phyloP scores from a whole-genome alignment of 2,888 invertebrate genomes.

The Plebejus argus region DNA sequence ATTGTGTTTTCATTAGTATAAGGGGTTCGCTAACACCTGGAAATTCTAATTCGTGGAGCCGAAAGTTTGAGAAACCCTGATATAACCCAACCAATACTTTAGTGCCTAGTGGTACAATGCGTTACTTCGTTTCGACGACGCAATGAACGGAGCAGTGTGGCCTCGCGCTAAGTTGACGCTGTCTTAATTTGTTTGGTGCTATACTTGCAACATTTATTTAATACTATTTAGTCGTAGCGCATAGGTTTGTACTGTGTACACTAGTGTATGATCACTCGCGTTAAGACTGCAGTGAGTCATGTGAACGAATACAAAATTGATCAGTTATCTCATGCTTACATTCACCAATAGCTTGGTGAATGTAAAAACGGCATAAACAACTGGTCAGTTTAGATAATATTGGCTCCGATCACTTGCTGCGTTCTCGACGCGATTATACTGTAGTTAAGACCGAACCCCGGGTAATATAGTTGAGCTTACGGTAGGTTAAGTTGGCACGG shows the following conservation, averaged over 20 bases:
- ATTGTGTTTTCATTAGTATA: too few relatives aligned
- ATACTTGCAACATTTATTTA: conserved; percentile 54
- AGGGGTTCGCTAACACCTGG: too few relatives aligned
- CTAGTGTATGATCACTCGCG: background rate
- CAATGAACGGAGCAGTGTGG: background rate
- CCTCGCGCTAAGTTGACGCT: conserved; percentile 43
- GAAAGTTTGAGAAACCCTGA: too few relatives aligned
- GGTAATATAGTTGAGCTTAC: conserved; percentile 49
- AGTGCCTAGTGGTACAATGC: too few relatives aligned
- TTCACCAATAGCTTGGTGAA: background rate
- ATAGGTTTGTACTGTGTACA: conserved; percentile 22
- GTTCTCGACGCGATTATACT: background rate
- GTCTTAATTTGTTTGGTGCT: conserved; percentile 70
- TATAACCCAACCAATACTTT: too few relatives aligned
- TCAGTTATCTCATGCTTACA: background rate
- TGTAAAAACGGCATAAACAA: background rate
- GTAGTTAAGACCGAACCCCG: conserved; percentile 37
- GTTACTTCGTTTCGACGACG: too few relatives aligned
- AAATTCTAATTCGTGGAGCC: too few relatives aligned
- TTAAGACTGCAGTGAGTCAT: background rate
- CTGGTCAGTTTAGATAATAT: background rate
- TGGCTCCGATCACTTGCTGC: background rate
- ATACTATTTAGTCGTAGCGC: conserved; percentile 41
- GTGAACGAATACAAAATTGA: background rate
- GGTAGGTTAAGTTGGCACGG: conserved; percentile 41